These are phyloP conservation scores for Palaemon carinicauda DNA, from an alignment of 1,140 invertebrate species.

Conservation along the genomic window DNA sequence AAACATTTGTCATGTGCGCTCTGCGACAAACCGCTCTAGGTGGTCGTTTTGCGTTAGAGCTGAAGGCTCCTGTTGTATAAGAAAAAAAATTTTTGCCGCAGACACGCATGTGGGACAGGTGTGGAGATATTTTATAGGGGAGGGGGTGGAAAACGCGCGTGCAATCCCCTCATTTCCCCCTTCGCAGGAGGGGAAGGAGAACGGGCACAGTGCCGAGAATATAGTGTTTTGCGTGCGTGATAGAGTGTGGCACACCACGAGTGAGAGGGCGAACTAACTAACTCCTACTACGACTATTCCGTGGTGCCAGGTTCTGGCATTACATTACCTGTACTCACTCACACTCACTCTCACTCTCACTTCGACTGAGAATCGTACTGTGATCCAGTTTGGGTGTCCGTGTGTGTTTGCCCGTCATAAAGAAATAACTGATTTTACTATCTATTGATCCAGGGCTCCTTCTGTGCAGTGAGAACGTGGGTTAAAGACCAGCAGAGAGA, in stretches of 20 bases:
- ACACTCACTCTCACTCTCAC: too few relatives aligned
- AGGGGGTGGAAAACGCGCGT: too few relatives aligned
- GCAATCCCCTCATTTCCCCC: background rate
- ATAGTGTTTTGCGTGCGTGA: slow-evolving; percentile 6
- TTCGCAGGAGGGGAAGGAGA: background rate
- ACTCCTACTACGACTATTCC: background rate
- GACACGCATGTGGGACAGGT: background rate
- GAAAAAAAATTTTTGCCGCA: background rate
- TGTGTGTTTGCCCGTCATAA: background rate
- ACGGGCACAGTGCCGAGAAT: background rate
- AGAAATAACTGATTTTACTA: background rate
- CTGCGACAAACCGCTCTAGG: too few relatives aligned
- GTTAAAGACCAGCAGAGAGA: background rate
- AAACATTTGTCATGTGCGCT: too few relatives aligned
- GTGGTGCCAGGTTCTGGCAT: background rate
- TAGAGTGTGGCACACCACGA: background rate
- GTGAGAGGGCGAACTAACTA: background rate
- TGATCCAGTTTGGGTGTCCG: too few relatives aligned
- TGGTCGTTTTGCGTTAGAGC: too few relatives aligned
- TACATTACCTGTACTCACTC: background rate
- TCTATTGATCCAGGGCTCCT: background rate
- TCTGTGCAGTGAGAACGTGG: background rate
- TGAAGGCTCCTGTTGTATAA: background rate
- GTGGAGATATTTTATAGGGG: background rate
- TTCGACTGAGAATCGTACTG: too few relatives aligned